Conservation (phyloP, 53 echinoderm and acorn worm genomes). For the Paracentrotus lividus region DNA sequence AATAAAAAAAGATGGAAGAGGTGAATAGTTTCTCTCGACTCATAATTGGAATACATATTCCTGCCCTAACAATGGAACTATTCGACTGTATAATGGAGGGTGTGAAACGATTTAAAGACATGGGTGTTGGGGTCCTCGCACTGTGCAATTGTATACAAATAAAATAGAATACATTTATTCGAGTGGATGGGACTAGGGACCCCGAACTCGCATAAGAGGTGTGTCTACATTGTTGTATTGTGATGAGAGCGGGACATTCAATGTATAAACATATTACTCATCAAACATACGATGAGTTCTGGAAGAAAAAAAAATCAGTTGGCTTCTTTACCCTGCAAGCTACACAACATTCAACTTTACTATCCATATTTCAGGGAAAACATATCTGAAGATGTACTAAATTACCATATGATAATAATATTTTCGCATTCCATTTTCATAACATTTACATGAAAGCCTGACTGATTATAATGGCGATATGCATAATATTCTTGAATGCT, state of each 20-base stretch:
- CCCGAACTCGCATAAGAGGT: not conserved
- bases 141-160: not conserved
- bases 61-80: constrained; percentile 14
- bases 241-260: constrained; percentile 11
- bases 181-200: not conserved
- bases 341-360: too few species aligned
- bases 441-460: not conserved
- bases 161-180: not conserved
- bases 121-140: not conserved
- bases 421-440: not conserved
- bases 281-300: not conserved
- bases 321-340: not conserved
- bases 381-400: not conserved
- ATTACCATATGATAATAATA: not conserved
- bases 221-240: not conserved
- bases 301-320: constrained; percentile 19
- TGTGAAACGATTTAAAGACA: constrained; percentile 10
- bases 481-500: not conserved
- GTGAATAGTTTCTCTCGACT: not conserved
- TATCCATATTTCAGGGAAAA: not conserved
- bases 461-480: not conserved
- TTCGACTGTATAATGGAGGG: constrained; percentile 25
- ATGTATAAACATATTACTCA: constrained; percentile 47
- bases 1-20: not conserved
- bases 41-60: not conserved